Evolutionary conservation across 2,888 invertebrate genomes (phyloP).

Genomic region (Cheilosia soror): DNA sequence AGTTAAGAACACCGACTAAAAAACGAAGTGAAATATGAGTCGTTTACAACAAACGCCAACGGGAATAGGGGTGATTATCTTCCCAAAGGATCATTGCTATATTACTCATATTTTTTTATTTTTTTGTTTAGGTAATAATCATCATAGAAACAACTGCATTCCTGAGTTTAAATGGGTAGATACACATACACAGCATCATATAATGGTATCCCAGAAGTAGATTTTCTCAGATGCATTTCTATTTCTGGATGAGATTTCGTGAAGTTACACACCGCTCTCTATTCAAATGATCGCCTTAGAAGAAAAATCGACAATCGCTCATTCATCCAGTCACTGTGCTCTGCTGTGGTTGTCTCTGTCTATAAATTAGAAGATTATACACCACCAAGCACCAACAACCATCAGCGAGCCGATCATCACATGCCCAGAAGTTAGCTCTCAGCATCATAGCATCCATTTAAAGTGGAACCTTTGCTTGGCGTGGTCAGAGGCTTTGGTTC

Average conservation of each 20-base stretch:
- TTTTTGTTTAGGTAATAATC: conserved; percentile 19
- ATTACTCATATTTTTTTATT: conserved; percentile 2
- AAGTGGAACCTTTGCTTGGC: conserved; percentile 66
- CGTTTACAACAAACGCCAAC: too few species aligned
- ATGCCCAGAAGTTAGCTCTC: conserved; percentile 34
- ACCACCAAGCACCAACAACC: conserved; percentile 10
- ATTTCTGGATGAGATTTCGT: conserved; percentile 69
- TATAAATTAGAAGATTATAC: conserved; percentile 21
- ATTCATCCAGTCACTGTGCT: conserved; percentile 58
- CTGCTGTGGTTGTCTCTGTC: conserved; percentile 47
- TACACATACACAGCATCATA: conserved; percentile 19
- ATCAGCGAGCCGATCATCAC: conserved; percentile 31
- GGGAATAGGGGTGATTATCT: not conserved
- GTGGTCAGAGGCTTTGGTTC: conserved; percentile 67
- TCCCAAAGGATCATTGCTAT: conserved; percentile 51
- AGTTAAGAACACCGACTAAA: not conserved
- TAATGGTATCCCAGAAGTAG: conserved; percentile 22
- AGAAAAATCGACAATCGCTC: conserved; percentile 43
- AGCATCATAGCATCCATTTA: conserved; percentile 46
- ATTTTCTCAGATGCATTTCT: conserved; percentile 50
- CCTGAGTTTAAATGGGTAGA: conserved; percentile 10
- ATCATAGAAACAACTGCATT: conserved; percentile 51
- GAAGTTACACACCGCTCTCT: conserved; percentile 59
- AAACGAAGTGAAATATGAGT: not conserved
- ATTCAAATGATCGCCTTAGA: conserved; percentile 45